phyloP scores from a whole-genome alignment of 2,888 invertebrate genomes.

The Cheilosia urbana region DNA sequence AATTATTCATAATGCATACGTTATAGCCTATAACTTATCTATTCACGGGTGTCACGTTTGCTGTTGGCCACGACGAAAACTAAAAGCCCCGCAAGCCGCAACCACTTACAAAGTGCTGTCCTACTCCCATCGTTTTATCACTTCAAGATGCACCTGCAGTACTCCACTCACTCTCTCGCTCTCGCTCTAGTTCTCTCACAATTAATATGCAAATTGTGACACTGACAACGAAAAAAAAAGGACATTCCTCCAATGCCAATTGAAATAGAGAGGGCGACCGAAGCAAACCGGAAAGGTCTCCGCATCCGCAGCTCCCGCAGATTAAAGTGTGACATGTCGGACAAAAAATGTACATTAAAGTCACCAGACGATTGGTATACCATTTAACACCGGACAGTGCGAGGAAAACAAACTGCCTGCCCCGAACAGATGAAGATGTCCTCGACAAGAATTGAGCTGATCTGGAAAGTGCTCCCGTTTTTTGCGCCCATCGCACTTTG shows the following conservation, averaged over 20 bases:
- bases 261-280: constrained; percentile 15
- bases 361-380: constrained; percentile 68
- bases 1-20: constrained; percentile 68
- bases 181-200: constrained; percentile 28
- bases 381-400: constrained; percentile 58
- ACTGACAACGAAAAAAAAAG: constrained; percentile 41
- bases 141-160: constrained; percentile 67
- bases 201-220: constrained; percentile 70
- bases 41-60: constrained; percentile 62
- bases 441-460: constrained; percentile 69
- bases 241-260: constrained; percentile 47
- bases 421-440: constrained; percentile 72
- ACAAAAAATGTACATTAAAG: constrained; percentile 76
- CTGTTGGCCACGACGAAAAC: constrained; percentile 23
- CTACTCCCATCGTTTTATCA: constrained; percentile 34
- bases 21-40: constrained; percentile 64
- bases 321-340: constrained; percentile 75
- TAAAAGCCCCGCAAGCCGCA: constrained; percentile 18
- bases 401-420: constrained; percentile 53
- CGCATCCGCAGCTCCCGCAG: constrained; percentile 6
- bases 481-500: constrained; percentile 26
- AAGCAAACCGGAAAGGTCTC: constrained; percentile 70
- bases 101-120: constrained; percentile 34
- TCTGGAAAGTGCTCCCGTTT: constrained; percentile 75
- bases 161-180: background rate